Conservation (phyloP, 2,888 invertebrate genomes). For the Drosophila tanythrix region DNA sequence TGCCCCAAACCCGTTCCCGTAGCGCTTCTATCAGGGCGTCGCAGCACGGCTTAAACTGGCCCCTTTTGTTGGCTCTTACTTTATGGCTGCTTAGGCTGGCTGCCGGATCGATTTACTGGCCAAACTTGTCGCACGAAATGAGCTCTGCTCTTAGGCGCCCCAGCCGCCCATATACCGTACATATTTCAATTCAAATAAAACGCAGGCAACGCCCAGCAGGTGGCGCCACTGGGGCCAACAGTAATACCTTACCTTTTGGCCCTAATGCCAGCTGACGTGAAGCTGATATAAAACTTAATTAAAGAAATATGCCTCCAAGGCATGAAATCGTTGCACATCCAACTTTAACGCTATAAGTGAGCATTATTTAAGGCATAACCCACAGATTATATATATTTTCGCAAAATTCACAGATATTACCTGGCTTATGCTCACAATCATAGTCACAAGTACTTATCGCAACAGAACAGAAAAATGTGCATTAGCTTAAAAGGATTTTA, state of each 20-base stretch:
- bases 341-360: conserved; percentile 17
- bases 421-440: not conserved
- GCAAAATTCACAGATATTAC: not conserved
- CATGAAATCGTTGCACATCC: conserved; percentile 5
- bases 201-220: conserved; percentile 65
- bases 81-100: conserved; percentile 75
- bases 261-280: conserved; percentile 67
- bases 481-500: not conserved
- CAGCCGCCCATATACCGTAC: conserved; percentile 34
- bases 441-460: not conserved
- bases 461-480: not conserved
- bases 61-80: conserved; percentile 65
- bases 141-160: conserved; percentile 60
- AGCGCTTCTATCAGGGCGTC: conserved; percentile 4
- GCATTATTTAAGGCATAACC: not conserved
- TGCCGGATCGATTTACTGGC: conserved; percentile 76
- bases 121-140: conserved; percentile 68
- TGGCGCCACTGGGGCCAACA: conserved; percentile 34
- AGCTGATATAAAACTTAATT: conserved; percentile 62
- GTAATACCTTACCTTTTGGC: conserved; percentile 55
- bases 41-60: conserved; percentile 50
- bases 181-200: conserved; percentile 62
- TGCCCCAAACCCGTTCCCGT: not conserved
- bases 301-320: conserved; percentile 38
- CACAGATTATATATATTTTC: not conserved